phyloP scores from a whole-genome alignment of 2,113 vertebrate genomes.

The Calypte anna region DNA sequence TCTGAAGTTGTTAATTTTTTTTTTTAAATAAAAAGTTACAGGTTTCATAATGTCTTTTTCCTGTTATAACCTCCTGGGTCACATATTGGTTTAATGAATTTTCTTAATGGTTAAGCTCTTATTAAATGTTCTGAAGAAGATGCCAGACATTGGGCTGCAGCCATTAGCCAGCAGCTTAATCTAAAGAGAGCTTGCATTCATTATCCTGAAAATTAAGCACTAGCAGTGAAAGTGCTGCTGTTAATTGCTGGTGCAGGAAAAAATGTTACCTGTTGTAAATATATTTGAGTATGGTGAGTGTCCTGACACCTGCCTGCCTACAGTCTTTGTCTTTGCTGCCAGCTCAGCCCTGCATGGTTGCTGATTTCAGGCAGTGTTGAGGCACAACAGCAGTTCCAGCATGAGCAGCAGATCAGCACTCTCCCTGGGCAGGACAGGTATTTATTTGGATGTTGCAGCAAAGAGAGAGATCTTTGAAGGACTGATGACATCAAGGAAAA shows the following conservation, averaged over 20 bases:
- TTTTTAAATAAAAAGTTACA: conserved; percentile 77
- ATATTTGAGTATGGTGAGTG: accelerated
- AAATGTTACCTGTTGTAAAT: too few relatives aligned
- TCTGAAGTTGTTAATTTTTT: conserved; percentile 78
- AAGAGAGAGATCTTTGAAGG: neutral
- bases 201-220: neutral
- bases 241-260: neutral
- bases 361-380: accelerated
- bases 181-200: neutral
- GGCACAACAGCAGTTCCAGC: accelerated
- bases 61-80: conserved; percentile 24
- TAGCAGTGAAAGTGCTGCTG: neutral
- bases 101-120: neutral
- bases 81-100: neutral
- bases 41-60: conserved; percentile 70
- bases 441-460: neutral
- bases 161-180: neutral
- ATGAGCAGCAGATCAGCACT: accelerated
- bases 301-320: neutral
- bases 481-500: too few relatives aligned
- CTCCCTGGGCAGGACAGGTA: accelerated
- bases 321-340: neutral
- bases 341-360: neutral
- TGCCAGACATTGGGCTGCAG: neutral
- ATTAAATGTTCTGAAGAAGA: neutral